These are phyloP conservation scores for Festucalex cinctus DNA, from an alignment of 2,113 vertebrate species.

Conservation along the genomic window DNA sequence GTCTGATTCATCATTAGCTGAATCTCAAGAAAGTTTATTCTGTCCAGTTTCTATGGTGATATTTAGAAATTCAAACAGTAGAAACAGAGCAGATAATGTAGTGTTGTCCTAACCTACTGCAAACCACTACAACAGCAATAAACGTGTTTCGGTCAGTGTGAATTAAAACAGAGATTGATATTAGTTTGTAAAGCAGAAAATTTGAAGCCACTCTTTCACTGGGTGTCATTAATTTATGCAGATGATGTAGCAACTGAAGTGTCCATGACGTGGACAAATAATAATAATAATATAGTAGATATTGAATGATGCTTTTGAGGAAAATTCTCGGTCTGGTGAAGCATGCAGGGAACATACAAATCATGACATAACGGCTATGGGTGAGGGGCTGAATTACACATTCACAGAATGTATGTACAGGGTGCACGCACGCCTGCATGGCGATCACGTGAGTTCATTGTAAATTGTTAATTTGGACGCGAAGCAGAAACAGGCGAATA, in stretches of 20 bases:
- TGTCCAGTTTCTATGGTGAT: not conserved
- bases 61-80: not conserved
- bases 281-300: not conserved
- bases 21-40: no score
- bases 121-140: not conserved
- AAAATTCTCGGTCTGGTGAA: not conserved
- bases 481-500: conserved; percentile 51
- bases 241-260: not conserved
- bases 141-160: not conserved
- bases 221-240: not conserved
- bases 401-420: conserved; percentile 11
- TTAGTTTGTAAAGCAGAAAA: no score
- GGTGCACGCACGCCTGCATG: not conserved
- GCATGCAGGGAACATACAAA: not conserved
- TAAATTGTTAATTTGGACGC: not conserved
- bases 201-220: not conserved
- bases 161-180: no score
- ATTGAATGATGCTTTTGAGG: not conserved
- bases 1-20: no score
- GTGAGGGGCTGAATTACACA: conserved; percentile 12
- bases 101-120: not conserved
- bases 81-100: not conserved
- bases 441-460: not conserved
- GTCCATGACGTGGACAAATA: not conserved
- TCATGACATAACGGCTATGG: conserved; percentile 39